Conservation (phyloP, 1,140 invertebrate genomes). For the Cryptotermes secundus region DNA sequence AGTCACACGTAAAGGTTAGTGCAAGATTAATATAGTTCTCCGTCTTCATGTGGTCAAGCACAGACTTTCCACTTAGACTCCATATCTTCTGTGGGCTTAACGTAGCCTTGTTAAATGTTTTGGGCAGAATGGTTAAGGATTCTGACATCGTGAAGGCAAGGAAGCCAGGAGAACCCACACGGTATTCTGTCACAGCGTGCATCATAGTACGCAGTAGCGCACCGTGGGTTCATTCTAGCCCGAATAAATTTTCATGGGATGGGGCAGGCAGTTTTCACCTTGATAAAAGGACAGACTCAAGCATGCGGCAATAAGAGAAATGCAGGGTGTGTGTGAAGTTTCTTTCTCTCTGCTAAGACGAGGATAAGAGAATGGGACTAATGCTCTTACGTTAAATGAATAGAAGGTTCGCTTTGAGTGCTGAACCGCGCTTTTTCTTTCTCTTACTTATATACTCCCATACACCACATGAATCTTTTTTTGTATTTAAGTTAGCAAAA, state of each 20-base stretch:
- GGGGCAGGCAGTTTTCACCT: not conserved
- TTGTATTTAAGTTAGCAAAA: not conserved
- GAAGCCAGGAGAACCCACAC: not conserved
- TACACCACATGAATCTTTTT: not conserved
- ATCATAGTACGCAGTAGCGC: not conserved
- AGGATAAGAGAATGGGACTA: not conserved
- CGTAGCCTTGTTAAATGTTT: not conserved
- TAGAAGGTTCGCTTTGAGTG: too few relatives aligned
- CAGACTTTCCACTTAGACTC: not conserved
- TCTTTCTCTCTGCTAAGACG: not conserved
- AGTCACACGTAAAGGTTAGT: not conserved
- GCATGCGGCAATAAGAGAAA: not conserved
- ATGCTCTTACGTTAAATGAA: not conserved
- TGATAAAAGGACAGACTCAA: not conserved
- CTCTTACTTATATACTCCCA: not conserved
- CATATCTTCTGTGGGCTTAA: not conserved
- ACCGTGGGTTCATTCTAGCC: not conserved
- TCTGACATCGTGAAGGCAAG: not conserved
- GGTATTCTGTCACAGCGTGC: not conserved
- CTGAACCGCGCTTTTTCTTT: not conserved
- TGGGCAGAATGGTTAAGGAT: not conserved
- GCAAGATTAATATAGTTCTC: not conserved
- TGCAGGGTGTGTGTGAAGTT: not conserved
- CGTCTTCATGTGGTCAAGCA: not conserved
- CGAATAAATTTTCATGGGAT: not conserved